phyloP scores from a whole-genome alignment of 2,797 vertebrate genomes.

The Acipenser transmontanus region DNA sequence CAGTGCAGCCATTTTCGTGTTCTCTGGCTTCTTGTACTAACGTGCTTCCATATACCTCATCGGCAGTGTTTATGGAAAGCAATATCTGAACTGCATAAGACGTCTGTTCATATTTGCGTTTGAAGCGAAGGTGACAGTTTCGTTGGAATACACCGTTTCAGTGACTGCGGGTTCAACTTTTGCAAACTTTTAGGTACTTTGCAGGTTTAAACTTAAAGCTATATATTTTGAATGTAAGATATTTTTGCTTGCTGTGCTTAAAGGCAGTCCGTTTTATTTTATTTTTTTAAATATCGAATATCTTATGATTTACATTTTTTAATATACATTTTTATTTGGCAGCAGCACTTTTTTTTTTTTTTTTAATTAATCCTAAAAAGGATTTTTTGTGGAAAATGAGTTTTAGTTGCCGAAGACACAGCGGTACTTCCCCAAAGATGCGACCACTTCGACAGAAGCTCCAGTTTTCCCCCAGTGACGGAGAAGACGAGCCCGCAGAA shows the following conservation, averaged over 20 bases:
- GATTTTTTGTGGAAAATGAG: constrained; percentile 27
- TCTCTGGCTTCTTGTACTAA: too few relatives aligned
- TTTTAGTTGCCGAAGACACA: constrained; percentile 33
- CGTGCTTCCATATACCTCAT: too few relatives aligned
- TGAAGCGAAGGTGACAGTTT: too few relatives aligned
- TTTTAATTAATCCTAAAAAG: too few relatives aligned
- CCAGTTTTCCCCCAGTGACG: constrained; percentile 69
- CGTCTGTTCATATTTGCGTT: too few relatives aligned
- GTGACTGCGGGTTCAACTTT: too few relatives aligned
- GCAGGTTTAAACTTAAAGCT: too few relatives aligned
- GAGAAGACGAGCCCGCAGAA: constrained; percentile 77
- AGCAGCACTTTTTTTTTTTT: neutral
- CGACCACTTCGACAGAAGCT: constrained; percentile 74
- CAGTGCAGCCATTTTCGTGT: constrained; percentile 1
- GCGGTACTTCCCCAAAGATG: constrained; percentile 45
- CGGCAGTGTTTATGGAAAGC: too few relatives aligned
- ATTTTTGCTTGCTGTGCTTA: neutral
- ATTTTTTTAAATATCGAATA: neutral
- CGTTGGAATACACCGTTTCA: too few relatives aligned
- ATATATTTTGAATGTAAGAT: too few relatives aligned
- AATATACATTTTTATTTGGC: neutral
- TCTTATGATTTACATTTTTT: neutral
- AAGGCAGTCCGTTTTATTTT: neutral
- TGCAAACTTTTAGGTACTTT: too few relatives aligned
- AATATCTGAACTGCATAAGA: too few relatives aligned